Base-by-base conservation (phyloP, 1,140 invertebrate species). In the Bombus soroeensis region DNA sequence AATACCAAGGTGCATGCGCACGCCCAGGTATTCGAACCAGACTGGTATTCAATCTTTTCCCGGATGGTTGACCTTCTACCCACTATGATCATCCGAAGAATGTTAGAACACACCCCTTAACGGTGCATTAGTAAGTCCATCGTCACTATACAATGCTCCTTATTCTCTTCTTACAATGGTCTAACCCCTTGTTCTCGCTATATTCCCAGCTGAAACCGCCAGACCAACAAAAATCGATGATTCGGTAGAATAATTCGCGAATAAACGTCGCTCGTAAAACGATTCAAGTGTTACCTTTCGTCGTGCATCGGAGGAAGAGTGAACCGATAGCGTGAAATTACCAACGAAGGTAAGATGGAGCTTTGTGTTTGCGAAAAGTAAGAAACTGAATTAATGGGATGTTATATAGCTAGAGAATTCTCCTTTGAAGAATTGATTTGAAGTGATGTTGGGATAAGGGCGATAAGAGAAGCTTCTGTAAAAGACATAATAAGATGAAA, bases 71-170 rank as follows among this genome's bases (percentile, higher is more conserved):
- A 68, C 78, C 84, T 85, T 81, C 70, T 47, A 22, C 8, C 25
- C 70, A 78, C 39, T 59, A 74, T 47, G 59, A 74, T 85, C 79
- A 28, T 81, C 71, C 71, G 22, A 68, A 70, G 84, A 85, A 85
- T 85, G 84, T 53, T 22, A 28, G 79, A 75, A 85, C 84, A 85
- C 84, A 74, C 84, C 84, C 71, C 47, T 53, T 74, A 86, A 86
- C 81, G 85, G 84, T 84, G 84, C 78, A 85, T 81, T 34, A 76
- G 43, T 18, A n/a, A 41, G 25, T 75, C 68, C 10, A 62, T 39
- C 37, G 32, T 59, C 32, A 28, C 71, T 74, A 57, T 39, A 37
- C 18, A 13, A 4, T 2, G n/a, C 37, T 41, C 0, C 15, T 10
- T 25, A 18, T 41, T 43, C 28, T 43, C 28, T 15, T 73, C 34